These are phyloP conservation scores for Numida meleagris DNA, from an alignment of 2,113 vertebrate genomes.

Conservation along the genomic window DNA sequence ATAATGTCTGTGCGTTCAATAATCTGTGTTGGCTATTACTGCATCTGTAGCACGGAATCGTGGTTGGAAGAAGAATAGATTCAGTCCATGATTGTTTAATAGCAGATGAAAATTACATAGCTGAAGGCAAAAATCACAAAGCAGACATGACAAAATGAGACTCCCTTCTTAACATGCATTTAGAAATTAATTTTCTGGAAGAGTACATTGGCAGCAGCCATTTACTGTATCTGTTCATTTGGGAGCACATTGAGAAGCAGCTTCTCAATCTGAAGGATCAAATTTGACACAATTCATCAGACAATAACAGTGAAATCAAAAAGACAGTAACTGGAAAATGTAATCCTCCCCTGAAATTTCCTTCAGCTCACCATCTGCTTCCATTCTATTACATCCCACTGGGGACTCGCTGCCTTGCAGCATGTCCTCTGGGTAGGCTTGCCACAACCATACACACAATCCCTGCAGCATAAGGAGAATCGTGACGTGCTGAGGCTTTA, in stretches of 20 bases:
- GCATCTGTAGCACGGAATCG: not conserved
- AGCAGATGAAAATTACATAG: not conserved
- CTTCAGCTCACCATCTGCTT: constrained; percentile 65
- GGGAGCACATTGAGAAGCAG: constrained; percentile 37
- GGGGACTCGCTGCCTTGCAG: constrained; percentile 47
- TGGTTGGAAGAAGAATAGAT: not conserved
- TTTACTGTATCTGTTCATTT: constrained; percentile 45
- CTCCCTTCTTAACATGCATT: not conserved
- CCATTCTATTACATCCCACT: constrained; percentile 52
- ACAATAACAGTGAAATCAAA: constrained; percentile 67
- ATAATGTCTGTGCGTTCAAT: constrained; percentile 13
- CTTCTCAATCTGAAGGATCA: constrained; percentile 65
- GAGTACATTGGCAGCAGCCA: constrained; percentile 29
- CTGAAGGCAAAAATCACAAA: constrained; percentile 5
- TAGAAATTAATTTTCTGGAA: constrained; percentile 41
- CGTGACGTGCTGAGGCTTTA: not conserved
- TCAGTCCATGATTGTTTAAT: not conserved
- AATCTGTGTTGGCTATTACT: constrained; percentile 1
- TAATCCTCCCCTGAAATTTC: constrained; percentile 65
- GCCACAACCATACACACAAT: not conserved
- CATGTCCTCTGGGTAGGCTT: constrained; percentile 44
- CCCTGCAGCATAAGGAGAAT: not conserved
- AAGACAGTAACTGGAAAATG: constrained; percentile 66
- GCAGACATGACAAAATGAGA: not conserved
- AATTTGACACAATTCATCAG: constrained; percentile 70